Base-by-base conservation (phyloP, 35 echinoderm and acorn worm species). In the Ophiothrix spiculata region DNA sequence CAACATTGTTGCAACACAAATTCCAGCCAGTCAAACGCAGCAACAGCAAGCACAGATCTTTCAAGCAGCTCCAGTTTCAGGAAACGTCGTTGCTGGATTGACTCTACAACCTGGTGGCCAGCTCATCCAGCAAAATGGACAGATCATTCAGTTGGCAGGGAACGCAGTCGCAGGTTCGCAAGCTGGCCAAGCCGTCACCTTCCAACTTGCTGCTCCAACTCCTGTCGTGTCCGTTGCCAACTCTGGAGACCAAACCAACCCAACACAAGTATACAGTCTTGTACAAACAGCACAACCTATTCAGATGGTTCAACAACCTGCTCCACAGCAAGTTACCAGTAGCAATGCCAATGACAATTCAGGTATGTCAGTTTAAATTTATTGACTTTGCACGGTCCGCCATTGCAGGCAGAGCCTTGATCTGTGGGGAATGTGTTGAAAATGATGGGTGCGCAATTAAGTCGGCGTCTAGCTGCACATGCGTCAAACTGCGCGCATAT, bases 1-100 rank as follows among this genome's bases (percentile, higher is more conserved):
- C 0, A 97, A 93, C 39, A 54, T 97, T 23, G 79, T 97, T 33
- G 76, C 90, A 23, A 93, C 86, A 41, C 94, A 97, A 21, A 33
- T 88, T 75, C 78, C 80, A 45, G 84, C 75, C 4, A 85, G 64
- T 56, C 46, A 35, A 39, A 80, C 35, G 64, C 76, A 80, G 25
- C 39, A 69, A 78, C 91, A 77, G 31, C 74, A 45, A 40, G 39
- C 81, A 85, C 73, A 34, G 73, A 25, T 86, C 75, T 73, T 82
- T 74, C 82, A 79, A 76, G 23, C 81, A 12, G 49, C 77, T 33
- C 45, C 56, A 21, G 73, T 79, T n/a, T 77, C 75, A 25, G 77
- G 56, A 64, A 86, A 87, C 74, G 78, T 90, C 23, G 76, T 81
- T 35, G 33, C 64, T 1, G 87, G 87, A 1, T 64, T 81, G 40